A percentile compares a stretch with the other conserved stretches of the same genome.
Conservation (phyloP, 2,113 vertebrate species). For the Gasterosteus aculeatus region DNA sequence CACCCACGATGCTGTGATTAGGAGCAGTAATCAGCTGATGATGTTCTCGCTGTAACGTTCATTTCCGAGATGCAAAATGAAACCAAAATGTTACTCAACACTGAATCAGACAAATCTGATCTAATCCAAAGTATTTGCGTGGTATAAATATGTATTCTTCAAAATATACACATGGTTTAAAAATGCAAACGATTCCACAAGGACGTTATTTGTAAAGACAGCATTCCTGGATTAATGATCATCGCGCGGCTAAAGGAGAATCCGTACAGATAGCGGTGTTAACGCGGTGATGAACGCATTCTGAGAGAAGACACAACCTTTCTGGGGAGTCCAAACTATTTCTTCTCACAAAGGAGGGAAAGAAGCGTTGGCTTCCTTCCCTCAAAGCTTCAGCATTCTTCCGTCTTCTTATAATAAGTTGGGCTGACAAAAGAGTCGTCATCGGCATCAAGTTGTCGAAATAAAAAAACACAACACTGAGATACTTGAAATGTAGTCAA, state of each 20-base stretch:
- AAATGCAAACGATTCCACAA: conserved; percentile 45
- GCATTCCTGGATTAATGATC: conserved; percentile 14
- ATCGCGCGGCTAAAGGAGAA: conserved; percentile 45
- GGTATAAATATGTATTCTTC: conserved; percentile 9
- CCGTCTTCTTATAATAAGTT: background rate
- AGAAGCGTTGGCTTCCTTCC: background rate
- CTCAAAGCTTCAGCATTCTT: background rate
- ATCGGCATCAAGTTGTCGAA: too few relatives aligned
- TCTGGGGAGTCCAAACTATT: background rate
- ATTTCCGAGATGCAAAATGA: background rate
- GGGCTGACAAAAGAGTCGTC: background rate
- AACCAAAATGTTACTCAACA: background rate
- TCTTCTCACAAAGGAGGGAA: background rate
- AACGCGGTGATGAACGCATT: conserved; percentile 14
- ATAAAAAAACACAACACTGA: background rate
- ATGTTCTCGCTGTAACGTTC: background rate
- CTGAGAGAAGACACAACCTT: background rate
- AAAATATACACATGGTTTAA: conserved; percentile 36
- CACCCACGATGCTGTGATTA: background rate
- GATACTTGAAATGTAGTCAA: background rate
- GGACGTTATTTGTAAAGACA: conserved; percentile 45
- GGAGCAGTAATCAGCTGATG: background rate
- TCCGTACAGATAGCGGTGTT: conserved; percentile 21
- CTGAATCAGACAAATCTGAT: background rate
- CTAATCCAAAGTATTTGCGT: background rate